Conservation (phyloP, 2,797 vertebrate species). For the Gorsachius magnificus region DNA sequence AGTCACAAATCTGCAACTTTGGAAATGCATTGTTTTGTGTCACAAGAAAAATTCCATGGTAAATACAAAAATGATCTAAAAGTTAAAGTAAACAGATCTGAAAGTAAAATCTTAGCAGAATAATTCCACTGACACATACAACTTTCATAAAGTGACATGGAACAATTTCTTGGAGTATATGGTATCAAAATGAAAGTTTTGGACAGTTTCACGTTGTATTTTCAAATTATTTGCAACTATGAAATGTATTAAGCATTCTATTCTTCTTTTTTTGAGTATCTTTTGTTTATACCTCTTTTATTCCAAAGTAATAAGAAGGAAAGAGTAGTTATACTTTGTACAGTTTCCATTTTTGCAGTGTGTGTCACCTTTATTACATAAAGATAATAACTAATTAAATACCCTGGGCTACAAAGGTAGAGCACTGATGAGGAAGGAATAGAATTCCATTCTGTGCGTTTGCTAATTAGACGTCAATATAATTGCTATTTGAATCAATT, state of each 20-base stretch:
- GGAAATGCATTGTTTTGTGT: not conserved
- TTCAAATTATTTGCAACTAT: not conserved
- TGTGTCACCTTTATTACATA: not conserved
- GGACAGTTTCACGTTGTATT: not conserved
- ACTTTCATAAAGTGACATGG: not conserved
- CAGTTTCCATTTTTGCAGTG: not conserved
- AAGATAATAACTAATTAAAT: not conserved
- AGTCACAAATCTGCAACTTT: not conserved
- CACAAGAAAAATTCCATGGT: not conserved
- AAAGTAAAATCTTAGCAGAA: slow-evolving; percentile 5
- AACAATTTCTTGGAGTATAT: not conserved
- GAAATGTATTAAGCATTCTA: not conserved
- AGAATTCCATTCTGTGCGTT: not conserved
- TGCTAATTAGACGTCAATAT: not conserved
- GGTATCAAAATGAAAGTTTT: not conserved
- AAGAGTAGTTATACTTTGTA: not conserved
- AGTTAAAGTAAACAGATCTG: not conserved
- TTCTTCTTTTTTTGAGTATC: not conserved
- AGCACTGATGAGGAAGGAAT: not conserved
- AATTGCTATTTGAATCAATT: not conserved
- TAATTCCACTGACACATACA: not conserved
- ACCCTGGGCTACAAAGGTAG: not conserved
- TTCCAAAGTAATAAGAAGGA: not conserved
- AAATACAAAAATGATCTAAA: not conserved
- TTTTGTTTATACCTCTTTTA: not conserved